Evolutionary conservation across 2,797 vertebrate genomes (phyloP).

Genomic region (Aratinga solstitialis): DNA sequence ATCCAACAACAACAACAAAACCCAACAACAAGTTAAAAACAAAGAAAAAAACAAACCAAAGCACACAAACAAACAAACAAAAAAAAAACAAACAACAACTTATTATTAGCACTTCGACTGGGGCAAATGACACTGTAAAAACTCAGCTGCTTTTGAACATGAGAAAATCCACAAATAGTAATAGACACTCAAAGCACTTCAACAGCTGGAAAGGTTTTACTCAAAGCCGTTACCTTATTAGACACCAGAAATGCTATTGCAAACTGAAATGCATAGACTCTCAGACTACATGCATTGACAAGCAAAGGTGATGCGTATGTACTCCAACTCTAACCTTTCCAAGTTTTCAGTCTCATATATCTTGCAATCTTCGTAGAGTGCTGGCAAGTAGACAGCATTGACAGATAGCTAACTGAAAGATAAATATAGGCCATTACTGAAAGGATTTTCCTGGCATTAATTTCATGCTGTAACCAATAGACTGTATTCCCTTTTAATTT

Average conservation of each 20-base stretch:
- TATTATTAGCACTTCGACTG: background rate
- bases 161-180: background rate
- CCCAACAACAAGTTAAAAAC: background rate
- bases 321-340: background rate
- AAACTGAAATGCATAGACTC: background rate
- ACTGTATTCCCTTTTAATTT: background rate
- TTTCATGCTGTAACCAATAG: background rate
- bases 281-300: background rate
- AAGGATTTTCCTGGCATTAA: conserved; percentile 24
- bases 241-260: background rate
- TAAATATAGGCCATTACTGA: background rate
- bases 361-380: background rate
- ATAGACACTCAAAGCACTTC: background rate
- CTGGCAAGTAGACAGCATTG: background rate
- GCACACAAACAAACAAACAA: background rate
- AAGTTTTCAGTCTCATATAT: background rate
- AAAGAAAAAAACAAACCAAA: background rate
- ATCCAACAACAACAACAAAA: background rate
- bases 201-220: background rate
- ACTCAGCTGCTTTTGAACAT: background rate
- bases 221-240: background rate
- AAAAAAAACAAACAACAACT: background rate
- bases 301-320: background rate
- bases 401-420: conserved; percentile 1
- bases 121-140: background rate